phyloP scores from a whole-genome alignment of 2,797 vertebrate genomes.

The Aldrovandia affinis region DNA sequence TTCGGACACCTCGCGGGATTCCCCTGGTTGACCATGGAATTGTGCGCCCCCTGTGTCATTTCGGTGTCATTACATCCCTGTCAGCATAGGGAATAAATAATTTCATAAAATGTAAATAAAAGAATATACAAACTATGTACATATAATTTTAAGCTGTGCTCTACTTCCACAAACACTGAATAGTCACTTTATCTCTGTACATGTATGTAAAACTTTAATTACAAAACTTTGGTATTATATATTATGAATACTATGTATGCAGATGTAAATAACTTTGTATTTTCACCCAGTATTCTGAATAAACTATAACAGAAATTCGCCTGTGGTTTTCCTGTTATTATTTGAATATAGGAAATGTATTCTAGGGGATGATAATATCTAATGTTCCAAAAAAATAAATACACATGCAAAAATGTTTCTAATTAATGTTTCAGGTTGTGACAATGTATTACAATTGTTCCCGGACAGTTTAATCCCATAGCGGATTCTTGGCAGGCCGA shows the following conservation, averaged over 20 bases:
- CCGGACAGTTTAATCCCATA: background rate
- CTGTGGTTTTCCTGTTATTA: background rate
- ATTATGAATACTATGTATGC: conserved; percentile 64
- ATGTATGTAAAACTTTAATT: conserved; percentile 57
- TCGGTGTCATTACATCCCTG: conserved; percentile 36
- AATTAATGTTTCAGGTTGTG: background rate
- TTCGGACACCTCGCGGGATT: background rate
- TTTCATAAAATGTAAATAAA: conserved; percentile 57
- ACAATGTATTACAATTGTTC: background rate
- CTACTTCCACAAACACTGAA: conserved; percentile 60
- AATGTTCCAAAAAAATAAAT: background rate
- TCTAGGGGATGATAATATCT: background rate
- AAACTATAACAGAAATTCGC: conserved; percentile 34
- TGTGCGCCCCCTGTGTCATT: conserved; percentile 16
- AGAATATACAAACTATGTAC: conserved; percentile 51
- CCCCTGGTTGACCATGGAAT: conserved; percentile 4
- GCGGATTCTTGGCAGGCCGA: background rate
- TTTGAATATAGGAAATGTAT: background rate
- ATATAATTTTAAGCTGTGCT: conserved; percentile 59
- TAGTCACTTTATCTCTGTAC: conserved; percentile 73
- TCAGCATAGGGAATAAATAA: conserved; percentile 20
- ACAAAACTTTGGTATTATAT: conserved; percentile 60
- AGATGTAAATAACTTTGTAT: conserved; percentile 55
- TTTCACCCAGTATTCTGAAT: conserved; percentile 43
- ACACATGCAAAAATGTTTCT: background rate